Conservation (phyloP, 2,797 vertebrate species). For the Acrocephalus scirpaceus region DNA sequence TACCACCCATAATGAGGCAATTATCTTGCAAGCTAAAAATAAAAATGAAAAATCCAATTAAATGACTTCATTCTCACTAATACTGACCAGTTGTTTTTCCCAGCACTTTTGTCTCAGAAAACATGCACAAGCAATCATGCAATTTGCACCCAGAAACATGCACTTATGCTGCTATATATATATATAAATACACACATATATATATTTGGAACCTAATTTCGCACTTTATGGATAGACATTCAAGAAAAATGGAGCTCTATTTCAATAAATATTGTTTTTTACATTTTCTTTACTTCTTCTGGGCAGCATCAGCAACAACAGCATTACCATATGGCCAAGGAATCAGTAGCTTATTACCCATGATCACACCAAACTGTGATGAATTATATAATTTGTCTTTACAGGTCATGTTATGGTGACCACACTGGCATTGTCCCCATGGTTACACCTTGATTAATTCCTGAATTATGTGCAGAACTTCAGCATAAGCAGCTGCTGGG, state of each 20-base stretch:
- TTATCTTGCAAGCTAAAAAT: conserved; percentile 42
- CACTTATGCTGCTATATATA: not conserved
- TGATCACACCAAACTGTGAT: not conserved
- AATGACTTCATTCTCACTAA: not conserved
- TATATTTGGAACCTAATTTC: not conserved
- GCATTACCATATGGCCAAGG: not conserved
- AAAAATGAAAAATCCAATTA: conserved; percentile 22
- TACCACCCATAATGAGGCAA: conserved; percentile 12
- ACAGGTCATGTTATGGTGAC: not conserved
- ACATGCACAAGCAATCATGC: not conserved
- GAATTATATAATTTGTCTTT: not conserved
- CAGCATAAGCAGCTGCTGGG: conserved; percentile 12
- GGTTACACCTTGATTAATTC: conserved; percentile 49
- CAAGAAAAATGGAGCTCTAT: not conserved
- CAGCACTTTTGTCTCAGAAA: not conserved
- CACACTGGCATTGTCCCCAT: not conserved
- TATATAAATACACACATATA: too few species aligned
- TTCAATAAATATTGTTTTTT: not conserved
- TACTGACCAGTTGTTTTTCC: not conserved
- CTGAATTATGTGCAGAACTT: not conserved
- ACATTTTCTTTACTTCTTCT: not conserved
- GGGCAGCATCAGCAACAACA: not conserved
- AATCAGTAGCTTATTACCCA: not conserved
- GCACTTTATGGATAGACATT: not conserved
- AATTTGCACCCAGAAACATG: not conserved